A percentile compares a stretch with the other conserved stretches of the same genome.
Evolutionary conservation across 2,797 vertebrate species (phyloP).

Genomic region (Tauraco hartlaubi): DNA sequence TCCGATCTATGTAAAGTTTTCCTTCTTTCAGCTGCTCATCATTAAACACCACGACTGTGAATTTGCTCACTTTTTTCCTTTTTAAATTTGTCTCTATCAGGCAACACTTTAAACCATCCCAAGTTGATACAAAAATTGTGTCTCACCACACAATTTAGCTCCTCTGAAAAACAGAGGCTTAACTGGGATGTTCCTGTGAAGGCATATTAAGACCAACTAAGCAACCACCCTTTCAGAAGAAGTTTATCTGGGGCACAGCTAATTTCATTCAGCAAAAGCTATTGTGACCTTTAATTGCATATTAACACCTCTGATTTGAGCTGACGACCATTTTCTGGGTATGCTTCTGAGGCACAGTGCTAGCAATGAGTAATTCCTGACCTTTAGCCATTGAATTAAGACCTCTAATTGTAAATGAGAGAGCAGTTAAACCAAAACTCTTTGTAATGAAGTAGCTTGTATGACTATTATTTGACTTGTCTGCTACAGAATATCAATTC

Average conservation of each 20-base stretch:
- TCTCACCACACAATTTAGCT: neutral
- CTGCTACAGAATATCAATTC: neutral
- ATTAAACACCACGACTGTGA: neutral
- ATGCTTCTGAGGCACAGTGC: neutral
- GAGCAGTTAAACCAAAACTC: neutral
- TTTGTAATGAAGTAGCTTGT: neutral
- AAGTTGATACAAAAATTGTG: neutral
- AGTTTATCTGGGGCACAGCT: neutral
- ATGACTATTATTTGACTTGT: neutral
- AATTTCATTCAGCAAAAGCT: conserved; percentile 7
- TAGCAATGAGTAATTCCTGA: conserved; percentile 46
- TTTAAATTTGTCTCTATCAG: neutral
- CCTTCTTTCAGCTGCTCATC: neutral
- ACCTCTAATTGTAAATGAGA: conserved; percentile 33
- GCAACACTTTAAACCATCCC: neutral
- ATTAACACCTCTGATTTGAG: conserved; percentile 31
- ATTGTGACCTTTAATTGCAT: conserved; percentile 36
- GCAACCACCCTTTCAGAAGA: neutral
- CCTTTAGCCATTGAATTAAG: conserved; percentile 59
- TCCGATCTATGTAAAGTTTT: neutral
- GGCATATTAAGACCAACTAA: neutral
- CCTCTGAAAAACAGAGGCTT: neutral
- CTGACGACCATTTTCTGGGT: conserved; percentile 18
- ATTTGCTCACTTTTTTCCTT: neutral
- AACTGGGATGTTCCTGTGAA: neutral